Conservation (phyloP, 2,888 invertebrate genomes). For the Rapana venosa region DNA sequence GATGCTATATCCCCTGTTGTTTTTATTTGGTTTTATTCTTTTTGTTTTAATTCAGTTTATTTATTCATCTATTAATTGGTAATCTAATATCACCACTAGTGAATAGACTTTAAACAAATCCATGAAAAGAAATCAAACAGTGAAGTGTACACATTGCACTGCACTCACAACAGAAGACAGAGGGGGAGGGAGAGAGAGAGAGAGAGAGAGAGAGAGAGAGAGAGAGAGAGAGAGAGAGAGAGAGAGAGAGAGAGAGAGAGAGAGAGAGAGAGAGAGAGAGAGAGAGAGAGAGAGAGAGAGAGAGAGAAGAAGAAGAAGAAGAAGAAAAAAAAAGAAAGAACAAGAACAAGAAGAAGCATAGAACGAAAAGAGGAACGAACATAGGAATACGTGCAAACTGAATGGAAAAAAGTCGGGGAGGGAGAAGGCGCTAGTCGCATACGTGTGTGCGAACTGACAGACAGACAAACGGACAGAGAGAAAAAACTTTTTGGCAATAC, state of each 20-base stretch:
- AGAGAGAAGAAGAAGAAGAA: not conserved
- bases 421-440: not conserved
- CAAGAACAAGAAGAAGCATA: not conserved
- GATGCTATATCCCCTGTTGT: too few species aligned
- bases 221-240: not conserved
- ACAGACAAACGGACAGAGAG: too few species aligned
- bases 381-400: not conserved
- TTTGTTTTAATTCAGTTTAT: too few species aligned
- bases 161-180: not conserved
- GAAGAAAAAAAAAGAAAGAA: not conserved
- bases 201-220: not conserved
- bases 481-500: too few species aligned
- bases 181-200: not conserved
- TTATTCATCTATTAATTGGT: too few species aligned
- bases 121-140: too few species aligned
- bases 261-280: not conserved
- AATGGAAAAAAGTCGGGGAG: not conserved
- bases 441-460: too few species aligned
- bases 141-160: too few species aligned
- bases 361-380: not conserved
- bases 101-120: too few species aligned
- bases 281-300: not conserved
- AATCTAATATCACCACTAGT: too few species aligned
- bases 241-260: not conserved
- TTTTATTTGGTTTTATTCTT: too few species aligned